phyloP scores from a whole-genome alignment of 2,888 invertebrate species.

The Drosophila gaucha region DNA sequence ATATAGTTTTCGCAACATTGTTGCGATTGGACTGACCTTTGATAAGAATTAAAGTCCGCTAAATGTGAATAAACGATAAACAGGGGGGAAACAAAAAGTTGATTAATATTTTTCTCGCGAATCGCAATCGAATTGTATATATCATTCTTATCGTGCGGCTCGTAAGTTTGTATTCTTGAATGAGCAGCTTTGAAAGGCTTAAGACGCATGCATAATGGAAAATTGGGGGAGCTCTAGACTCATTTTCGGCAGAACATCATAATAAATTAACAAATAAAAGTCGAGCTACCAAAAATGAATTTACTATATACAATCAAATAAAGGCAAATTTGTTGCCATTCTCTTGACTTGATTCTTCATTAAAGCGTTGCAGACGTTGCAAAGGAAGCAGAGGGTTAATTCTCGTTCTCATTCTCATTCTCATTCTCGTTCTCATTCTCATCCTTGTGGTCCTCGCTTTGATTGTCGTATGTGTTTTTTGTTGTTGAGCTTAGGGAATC shows the following conservation, averaged over 20 bases:
- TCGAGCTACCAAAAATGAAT: conserved; percentile 65
- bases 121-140: conserved; percentile 41
- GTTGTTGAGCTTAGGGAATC: conserved; percentile 55
- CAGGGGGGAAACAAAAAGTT: conserved; percentile 35
- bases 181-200: conserved; percentile 61
- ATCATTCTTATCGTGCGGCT: conserved; percentile 5
- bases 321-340: conserved; percentile 72
- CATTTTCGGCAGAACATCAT: conserved; percentile 76
- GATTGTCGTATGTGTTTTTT: conserved; percentile 3
- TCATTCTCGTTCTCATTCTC: conserved; percentile 13
- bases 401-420: neutral
- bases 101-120: conserved; percentile 65
- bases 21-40: conserved; percentile 1
- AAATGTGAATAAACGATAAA: neutral
- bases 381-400: conserved; percentile 10
- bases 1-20: too few species aligned
- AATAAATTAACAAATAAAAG: conserved; percentile 79
- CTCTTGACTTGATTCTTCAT: conserved; percentile 47
- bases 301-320: conserved; percentile 62
- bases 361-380: conserved; percentile 36
- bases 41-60: conserved; percentile 6
- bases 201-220: conserved; percentile 64
- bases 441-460: conserved; percentile 6
- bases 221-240: conserved; percentile 71
- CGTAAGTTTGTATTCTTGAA: conserved; percentile 45